These are phyloP conservation scores for Cantharis rufa DNA, from an alignment of 2,888 invertebrate species.

Conservation along the genomic window DNA sequence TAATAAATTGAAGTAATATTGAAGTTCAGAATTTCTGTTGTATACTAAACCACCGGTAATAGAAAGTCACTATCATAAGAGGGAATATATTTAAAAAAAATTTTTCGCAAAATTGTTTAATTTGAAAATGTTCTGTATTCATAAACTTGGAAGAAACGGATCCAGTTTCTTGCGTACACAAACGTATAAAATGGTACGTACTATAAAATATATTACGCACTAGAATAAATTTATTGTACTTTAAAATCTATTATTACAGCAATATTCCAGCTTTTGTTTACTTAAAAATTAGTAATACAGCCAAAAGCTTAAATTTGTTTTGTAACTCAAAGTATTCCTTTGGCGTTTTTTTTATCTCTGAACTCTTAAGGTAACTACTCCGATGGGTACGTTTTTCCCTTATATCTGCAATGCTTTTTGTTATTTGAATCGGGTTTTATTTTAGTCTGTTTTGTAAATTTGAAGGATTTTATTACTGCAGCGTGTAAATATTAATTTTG, in stretches of 20 bases:
- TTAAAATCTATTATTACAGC: neutral
- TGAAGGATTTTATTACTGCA: neutral
- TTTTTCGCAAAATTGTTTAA: neutral
- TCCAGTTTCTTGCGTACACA: no score
- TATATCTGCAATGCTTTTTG: conserved; percentile 1
- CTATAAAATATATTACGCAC: no score
- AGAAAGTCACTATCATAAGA: neutral
- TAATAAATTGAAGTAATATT: neutral
- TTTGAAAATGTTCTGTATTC: neutral
- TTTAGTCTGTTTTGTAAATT: neutral
- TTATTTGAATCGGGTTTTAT: neutral
- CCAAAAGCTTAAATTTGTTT: neutral
- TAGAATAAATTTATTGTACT: neutral
- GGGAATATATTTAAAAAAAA: neutral
- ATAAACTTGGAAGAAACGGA: no score
- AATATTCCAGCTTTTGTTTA: neutral
- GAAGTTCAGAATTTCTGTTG: neutral
- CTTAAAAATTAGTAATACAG: neutral
- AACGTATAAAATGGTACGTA: no score
- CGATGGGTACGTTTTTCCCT: neutral
- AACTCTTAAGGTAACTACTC: neutral
- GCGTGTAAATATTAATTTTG: neutral
- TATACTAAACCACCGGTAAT: neutral
- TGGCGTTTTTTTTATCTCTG: neutral
- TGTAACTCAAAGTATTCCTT: neutral